These are phyloP conservation scores for Micropterix aruncella DNA, from an alignment of 2,888 invertebrate species.

Conservation along the genomic window DNA sequence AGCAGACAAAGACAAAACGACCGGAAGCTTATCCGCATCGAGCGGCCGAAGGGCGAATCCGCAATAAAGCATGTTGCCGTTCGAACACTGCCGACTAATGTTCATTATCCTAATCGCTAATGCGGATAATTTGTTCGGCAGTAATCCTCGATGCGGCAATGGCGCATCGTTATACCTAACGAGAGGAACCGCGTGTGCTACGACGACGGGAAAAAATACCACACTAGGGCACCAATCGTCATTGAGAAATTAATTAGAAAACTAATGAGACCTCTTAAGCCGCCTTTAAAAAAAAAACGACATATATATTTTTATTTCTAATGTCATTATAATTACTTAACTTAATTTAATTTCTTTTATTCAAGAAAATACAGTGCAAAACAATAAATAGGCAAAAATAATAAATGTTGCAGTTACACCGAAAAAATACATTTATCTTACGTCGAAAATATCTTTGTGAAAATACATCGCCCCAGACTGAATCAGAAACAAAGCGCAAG, in stretches of 20 bases:
- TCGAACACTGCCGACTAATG: constrained; percentile 16
- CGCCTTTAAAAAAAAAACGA: background rate
- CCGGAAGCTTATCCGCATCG: background rate
- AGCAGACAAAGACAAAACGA: background rate
- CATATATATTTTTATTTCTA: no score
- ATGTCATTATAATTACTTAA: no score
- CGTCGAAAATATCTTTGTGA: no score
- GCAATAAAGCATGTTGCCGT: background rate
- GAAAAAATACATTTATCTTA: no score
- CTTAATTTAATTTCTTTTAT: no score
- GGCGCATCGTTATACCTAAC: background rate
- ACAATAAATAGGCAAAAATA: no score
- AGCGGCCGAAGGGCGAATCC: background rate
- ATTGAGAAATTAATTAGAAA: no score
- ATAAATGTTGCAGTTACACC: no score
- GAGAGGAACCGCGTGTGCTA: background rate
- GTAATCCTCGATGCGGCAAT: background rate
- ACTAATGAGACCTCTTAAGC: no score
- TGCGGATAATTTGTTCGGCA: constrained; percentile 22
- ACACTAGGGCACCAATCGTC: background rate
- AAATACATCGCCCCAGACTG: no score
- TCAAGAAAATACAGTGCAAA: no score
- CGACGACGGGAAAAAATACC: background rate
- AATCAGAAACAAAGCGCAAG: no score
- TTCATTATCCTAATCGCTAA: constrained; percentile 25